Percentiles rank a stretch among this genome's conserved stretches.
These are phyloP conservation scores for Anguilla japonica DNA, from an alignment of 2,113 vertebrate genomes.

Conservation along the genomic window DNA sequence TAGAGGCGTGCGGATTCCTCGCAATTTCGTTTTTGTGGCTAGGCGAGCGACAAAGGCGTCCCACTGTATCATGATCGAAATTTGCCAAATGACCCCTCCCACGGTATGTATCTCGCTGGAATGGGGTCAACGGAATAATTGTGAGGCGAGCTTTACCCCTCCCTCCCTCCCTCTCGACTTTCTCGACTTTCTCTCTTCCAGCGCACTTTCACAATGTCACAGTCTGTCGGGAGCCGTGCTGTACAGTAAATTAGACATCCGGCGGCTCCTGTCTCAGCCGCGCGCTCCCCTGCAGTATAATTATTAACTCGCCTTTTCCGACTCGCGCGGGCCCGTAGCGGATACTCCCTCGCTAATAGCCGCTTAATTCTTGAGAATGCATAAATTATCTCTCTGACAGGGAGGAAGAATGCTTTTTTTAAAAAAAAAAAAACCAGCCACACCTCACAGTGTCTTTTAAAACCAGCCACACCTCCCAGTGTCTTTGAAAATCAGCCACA, in stretches of 20 bases:
- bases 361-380: conserved; percentile 13
- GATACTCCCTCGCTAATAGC: background rate
- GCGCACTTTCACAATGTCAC: background rate
- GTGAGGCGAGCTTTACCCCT: background rate
- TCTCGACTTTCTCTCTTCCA: background rate
- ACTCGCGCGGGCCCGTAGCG: conserved; percentile 31
- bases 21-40: background rate
- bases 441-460: background rate
- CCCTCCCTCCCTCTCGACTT: no score
- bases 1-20: background rate
- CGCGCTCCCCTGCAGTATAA: conserved; percentile 24
- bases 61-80: background rate
- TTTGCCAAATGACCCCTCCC: background rate
- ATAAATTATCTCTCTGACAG: background rate
- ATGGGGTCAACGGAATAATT: background rate
- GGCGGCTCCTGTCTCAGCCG: conserved; percentile 16
- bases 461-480: no score
- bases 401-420: background rate
- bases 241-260: conserved; percentile 27
- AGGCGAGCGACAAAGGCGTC: background rate
- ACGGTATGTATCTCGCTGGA: background rate
- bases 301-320: conserved; percentile 41
- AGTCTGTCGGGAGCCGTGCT: background rate
- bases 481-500: no score
- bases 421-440: no score